phyloP scores from a whole-genome alignment of 2,113 vertebrate species.

The Macaca mulatta region DNA sequence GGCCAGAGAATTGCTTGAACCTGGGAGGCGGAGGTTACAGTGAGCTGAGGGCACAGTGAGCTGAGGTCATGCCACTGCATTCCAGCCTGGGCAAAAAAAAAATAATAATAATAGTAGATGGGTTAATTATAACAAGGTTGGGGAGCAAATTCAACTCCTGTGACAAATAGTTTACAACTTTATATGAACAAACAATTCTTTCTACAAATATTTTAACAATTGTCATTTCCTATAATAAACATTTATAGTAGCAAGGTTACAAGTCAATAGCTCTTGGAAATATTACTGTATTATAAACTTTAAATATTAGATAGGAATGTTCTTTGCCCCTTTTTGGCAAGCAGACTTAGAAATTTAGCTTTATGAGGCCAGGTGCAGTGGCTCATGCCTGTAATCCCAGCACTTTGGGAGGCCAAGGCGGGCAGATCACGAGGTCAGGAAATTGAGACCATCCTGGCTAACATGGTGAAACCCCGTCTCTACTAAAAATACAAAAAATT shows the following conservation, averaged over 20 bases:
- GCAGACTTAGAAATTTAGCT: slow-evolving; percentile 10
- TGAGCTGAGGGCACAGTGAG: too few species aligned
- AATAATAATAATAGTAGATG: background rate
- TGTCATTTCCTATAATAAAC: slow-evolving; percentile 31
- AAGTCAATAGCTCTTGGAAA: background rate
- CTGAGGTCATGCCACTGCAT: too few species aligned
- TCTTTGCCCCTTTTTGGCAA: slow-evolving; percentile 29
- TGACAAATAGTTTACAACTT: slow-evolving; percentile 42
- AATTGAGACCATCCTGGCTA: too few species aligned
- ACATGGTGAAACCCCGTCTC: too few species aligned
- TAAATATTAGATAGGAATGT: background rate
- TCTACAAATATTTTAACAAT: slow-evolving; percentile 41
- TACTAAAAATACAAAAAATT: too few species aligned
- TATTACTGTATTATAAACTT: slow-evolving; percentile 26
- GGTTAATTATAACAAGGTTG: background rate
- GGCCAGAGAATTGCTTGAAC: too few species aligned
- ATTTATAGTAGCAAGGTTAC: background rate
- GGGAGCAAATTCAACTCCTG: slow-evolving; percentile 34
- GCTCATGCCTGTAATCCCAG: too few species aligned
- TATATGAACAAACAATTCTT: background rate
- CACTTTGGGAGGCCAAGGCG: too few species aligned
- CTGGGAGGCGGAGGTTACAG: too few species aligned
- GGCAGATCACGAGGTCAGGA: too few species aligned
- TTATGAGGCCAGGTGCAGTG: background rate
- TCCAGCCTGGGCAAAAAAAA: too few species aligned